Base-by-base conservation (phyloP, 2,113 vertebrate species). In the Morone saxatilis region DNA sequence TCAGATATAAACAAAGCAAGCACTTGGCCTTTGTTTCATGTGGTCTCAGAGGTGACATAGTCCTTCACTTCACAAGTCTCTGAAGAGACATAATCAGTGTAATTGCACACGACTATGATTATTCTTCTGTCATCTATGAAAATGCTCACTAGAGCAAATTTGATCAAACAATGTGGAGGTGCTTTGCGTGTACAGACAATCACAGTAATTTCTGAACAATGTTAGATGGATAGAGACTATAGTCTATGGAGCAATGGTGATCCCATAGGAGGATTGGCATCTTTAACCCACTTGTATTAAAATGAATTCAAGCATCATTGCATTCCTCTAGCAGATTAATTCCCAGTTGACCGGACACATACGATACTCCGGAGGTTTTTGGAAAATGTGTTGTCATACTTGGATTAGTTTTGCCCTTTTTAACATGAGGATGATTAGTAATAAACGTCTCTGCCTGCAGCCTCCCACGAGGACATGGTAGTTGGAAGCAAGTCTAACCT, bases 51-150 rank as follows among this genome's bases (percentile, higher is more conserved):
- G 84, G 92, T 86, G 86, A 88, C 88, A 81, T 87, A 78, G 73
- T 61, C 82, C 85, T 86, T 87, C 80, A 84, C 80, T 87, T 84
- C 80, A 43, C 75, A 56, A 72, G 78, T 76, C 89, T 86, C 88
- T 14, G 72, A 80, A 76, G 81, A 89, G 88, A 87, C 78, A 83
- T 92, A 88, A 93, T 91, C 84, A 84, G 59, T 45, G 50, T 87
- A 92, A 94, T 91, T 90, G 88, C 84, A 31, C 10, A 45, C 41
- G n/a, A 80, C 86, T 87, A 78, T 80, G 85, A 83, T 86, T 83
- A 87, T 81, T 90, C 78, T 78, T 83, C 66, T 74, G 81, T 84
- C 90, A 70, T 80, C 81, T 79, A 71, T 84, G 72, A 84, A 89
- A 89, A 86, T 84, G 83, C 81, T 85, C 81, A 86, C 87, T 86